A percentile compares a stretch with the other conserved stretches of the same genome.
Evolutionary conservation across 2,797 vertebrate species (phyloP).

Genomic region (Podarcis siculus): DNA sequence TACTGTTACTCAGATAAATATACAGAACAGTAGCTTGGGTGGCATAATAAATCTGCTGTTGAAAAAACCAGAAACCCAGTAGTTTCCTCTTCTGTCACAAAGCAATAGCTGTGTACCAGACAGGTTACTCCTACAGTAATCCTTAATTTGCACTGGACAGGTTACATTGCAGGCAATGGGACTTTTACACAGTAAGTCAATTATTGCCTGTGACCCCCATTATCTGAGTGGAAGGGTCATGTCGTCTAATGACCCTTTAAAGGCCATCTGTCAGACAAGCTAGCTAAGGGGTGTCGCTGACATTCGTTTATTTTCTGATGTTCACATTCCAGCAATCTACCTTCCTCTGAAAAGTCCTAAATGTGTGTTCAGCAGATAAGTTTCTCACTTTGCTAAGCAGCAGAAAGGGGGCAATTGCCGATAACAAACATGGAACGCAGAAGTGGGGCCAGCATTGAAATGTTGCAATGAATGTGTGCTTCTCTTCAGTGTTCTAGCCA

Average conservation of each 20-base stretch:
- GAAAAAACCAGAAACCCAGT: neutral
- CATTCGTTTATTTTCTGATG: neutral
- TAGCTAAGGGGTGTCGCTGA: neutral
- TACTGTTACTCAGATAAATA: neutral
- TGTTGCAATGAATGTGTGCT: too few relatives aligned
- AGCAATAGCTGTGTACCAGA: neutral
- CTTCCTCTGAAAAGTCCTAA: neutral
- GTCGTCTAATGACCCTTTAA: neutral
- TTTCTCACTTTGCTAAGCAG: neutral
- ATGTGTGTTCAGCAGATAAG: neutral
- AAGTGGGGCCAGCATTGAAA: too few relatives aligned
- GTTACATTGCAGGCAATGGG: neutral
- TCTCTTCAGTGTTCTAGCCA: too few relatives aligned
- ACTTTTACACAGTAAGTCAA: neutral
- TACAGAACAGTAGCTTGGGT: neutral
- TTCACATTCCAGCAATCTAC: neutral
- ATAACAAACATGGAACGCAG: neutral
- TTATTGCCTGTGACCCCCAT: neutral
- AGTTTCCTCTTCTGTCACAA: neutral
- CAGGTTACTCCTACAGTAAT: neutral
- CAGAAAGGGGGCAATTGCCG: neutral
- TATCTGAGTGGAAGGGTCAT: neutral
- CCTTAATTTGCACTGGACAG: neutral
- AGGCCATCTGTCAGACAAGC: neutral
- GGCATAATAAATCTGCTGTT: neutral